Evolutionary conservation across 1,140 invertebrate species (phyloP).

Genomic region (Anthonomus grandis): DNA sequence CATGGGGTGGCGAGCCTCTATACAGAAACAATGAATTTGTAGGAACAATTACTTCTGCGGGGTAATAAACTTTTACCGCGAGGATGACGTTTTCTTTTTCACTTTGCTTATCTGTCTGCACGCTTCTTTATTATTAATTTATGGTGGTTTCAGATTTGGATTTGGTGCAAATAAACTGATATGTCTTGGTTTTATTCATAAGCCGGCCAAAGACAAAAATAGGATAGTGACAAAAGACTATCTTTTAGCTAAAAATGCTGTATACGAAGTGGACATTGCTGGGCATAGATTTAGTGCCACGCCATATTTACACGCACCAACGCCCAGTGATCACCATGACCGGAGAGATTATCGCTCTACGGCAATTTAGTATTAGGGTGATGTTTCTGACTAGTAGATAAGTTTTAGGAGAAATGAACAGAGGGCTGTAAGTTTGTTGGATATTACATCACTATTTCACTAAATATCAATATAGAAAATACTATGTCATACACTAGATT

Average conservation of each 20-base stretch:
- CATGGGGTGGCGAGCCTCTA: slow-evolving; percentile 79
- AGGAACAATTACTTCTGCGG: slow-evolving; percentile 75
- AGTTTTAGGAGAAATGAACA: too few species aligned
- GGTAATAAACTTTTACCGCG: slow-evolving; percentile 51
- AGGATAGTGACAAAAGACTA: slow-evolving; percentile 60
- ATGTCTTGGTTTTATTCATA: slow-evolving; percentile 63
- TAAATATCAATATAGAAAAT: too few species aligned
- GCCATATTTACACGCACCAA: slow-evolving; percentile 59
- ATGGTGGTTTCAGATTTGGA: slow-evolving; percentile 60
- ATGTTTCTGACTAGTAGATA: slow-evolving; percentile 38
- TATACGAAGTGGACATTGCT: slow-evolving; percentile 67
- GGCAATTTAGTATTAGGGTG: slow-evolving; percentile 35
- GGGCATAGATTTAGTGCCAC: slow-evolving; percentile 60
- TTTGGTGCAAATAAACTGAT: slow-evolving; percentile 62
- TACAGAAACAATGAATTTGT: slow-evolving; percentile 66
- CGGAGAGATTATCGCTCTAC: slow-evolving; percentile 41
- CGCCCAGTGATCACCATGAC: slow-evolving; percentile 33
- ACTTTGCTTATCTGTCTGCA: neutral
- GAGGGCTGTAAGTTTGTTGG: too few species aligned
- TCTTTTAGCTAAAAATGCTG: slow-evolving; percentile 57
- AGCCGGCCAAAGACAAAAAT: slow-evolving; percentile 47
- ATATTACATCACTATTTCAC: too few species aligned
- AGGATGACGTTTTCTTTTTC: too few species aligned
- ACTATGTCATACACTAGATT: too few species aligned
- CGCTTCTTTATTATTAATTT: neutral